phyloP scores from a whole-genome alignment of 2,113 vertebrate species.

The Ancistrus triradiatus region DNA sequence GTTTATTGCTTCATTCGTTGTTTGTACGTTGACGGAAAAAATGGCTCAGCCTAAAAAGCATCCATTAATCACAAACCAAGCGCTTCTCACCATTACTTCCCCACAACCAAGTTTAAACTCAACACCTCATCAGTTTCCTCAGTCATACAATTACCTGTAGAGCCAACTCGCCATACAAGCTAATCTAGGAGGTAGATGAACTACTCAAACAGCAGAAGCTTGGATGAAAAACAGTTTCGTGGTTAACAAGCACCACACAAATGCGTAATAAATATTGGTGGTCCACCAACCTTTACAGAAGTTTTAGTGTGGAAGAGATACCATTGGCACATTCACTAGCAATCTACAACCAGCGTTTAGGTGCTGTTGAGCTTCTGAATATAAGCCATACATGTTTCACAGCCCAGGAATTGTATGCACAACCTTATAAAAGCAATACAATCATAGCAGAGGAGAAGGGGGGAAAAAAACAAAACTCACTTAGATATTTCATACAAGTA shows the following conservation, averaged over 20 bases:
- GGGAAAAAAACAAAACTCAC: conserved; percentile 21
- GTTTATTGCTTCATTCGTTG: conserved; percentile 47
- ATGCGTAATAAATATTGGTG: conserved; percentile 3
- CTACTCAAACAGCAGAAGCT: background rate
- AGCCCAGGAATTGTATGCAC: conserved; percentile 36
- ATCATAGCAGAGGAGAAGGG: conserved; percentile 7
- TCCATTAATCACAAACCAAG: background rate
- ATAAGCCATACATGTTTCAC: conserved; percentile 43
- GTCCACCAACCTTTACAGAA: background rate
- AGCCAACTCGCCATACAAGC: conserved; percentile 4
- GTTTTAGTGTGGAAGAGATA: background rate
- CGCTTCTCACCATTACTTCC: background rate
- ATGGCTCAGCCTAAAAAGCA: background rate
- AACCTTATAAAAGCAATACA: background rate
- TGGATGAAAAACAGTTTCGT: background rate
- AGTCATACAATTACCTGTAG: background rate
- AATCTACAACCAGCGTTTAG: background rate
- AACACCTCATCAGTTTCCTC: background rate
- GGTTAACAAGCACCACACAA: background rate
- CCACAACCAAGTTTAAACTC: background rate
- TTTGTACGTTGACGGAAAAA: conserved; percentile 12
- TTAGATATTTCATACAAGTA: conserved; percentile 22
- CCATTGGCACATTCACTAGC: background rate
- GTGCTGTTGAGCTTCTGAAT: conserved; percentile 5
- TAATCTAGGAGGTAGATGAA: conserved; percentile 22